Evolutionary conservation across 2,888 invertebrate genomes (phyloP).

Genomic region (Ectemnius cavifrons): DNA sequence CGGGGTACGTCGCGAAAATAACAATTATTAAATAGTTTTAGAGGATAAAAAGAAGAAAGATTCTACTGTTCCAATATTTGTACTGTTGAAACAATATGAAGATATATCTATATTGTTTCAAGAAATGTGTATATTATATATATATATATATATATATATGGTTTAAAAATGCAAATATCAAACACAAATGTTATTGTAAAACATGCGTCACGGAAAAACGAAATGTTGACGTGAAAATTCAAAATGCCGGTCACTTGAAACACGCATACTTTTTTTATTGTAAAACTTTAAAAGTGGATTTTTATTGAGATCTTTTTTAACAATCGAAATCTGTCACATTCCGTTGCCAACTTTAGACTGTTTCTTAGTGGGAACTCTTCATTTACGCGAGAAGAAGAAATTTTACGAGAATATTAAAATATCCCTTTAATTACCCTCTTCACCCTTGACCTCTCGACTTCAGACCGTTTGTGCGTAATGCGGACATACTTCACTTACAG

Average conservation of each 20-base stretch:
- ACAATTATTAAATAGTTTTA: conserved; percentile 42
- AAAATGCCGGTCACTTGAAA: too few species aligned
- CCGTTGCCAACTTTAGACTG: too few species aligned
- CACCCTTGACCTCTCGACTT: neutral
- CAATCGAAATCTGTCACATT: too few species aligned
- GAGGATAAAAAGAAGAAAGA: conserved; percentile 19
- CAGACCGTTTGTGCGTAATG: neutral
- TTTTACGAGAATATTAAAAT: too few species aligned
- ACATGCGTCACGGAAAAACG: neutral
- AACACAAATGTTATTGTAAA: conserved; percentile 32
- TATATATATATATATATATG: conserved; percentile 26
- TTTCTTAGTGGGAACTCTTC: too few species aligned
- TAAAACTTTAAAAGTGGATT: neutral
- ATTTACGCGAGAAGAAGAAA: too few species aligned
- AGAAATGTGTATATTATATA: conserved; percentile 38
- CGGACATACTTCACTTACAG: conserved; percentile 13
- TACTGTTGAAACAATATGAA: conserved; percentile 52
- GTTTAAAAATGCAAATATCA: conserved; percentile 32
- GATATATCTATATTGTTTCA: conserved; percentile 53
- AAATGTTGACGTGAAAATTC: too few species aligned
- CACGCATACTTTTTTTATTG: too few species aligned
- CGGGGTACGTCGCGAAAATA: conserved; percentile 39
- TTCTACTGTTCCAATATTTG: conserved; percentile 47
- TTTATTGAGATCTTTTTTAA: too few species aligned
- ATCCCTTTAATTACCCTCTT: too few species aligned